Evolutionary conservation across 2,113 vertebrate species (phyloP).

Genomic region (Podilymbus podiceps): DNA sequence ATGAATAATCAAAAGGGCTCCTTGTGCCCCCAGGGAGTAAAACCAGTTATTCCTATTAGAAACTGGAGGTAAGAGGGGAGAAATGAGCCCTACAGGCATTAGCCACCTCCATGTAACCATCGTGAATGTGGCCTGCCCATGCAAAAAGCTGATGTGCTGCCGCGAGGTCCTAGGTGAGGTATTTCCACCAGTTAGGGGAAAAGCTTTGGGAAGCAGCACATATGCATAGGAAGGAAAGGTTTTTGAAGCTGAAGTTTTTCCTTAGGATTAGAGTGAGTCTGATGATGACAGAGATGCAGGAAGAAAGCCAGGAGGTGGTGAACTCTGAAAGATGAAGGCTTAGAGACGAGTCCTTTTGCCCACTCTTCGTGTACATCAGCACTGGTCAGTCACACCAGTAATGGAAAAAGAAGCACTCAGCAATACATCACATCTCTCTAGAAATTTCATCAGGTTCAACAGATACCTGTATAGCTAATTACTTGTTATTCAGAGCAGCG

Average conservation of each 20-base stretch:
- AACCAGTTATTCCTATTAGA: background rate
- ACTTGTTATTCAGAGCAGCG: background rate
- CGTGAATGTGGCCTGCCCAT: background rate
- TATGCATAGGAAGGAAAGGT: fast-evolving
- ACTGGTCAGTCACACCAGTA: background rate
- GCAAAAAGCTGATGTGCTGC: background rate
- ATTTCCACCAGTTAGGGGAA: background rate
- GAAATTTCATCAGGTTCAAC: background rate
- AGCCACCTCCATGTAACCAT: background rate
- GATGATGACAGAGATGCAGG: background rate
- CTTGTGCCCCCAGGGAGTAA: background rate
- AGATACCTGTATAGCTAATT: background rate
- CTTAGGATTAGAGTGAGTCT: background rate
- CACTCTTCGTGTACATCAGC: background rate
- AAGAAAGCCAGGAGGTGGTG: background rate
- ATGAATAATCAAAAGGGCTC: background rate
- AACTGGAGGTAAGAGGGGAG: background rate
- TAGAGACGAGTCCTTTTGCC: fast-evolving
- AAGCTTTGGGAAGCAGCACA: background rate
- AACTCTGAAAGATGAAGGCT: background rate
- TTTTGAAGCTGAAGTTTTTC: background rate
- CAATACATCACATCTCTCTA: background rate
- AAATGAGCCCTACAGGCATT: background rate
- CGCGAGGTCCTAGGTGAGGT: background rate
- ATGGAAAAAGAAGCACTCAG: background rate